phyloP scores from a whole-genome alignment of 1,140 invertebrate species.

The Polyergus mexicanus region DNA sequence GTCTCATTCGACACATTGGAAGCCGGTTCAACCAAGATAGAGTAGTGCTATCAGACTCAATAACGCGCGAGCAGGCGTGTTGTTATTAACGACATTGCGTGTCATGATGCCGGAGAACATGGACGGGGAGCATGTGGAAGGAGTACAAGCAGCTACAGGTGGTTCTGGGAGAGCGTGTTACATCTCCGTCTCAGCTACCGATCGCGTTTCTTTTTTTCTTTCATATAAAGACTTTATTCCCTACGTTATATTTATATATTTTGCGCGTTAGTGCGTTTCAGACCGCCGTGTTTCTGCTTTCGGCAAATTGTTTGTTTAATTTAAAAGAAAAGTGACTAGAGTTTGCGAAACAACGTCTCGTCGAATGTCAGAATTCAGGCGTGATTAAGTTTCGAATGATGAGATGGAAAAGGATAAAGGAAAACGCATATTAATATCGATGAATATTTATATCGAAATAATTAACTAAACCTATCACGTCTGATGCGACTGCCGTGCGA shows the following conservation, averaged over 20 bases:
- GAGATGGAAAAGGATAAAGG: background rate
- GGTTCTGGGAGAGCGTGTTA: slow-evolving; percentile 65
- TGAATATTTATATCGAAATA: slow-evolving; percentile 28
- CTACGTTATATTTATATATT: background rate
- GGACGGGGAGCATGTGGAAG: slow-evolving; percentile 52
- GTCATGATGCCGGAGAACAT: slow-evolving; percentile 53
- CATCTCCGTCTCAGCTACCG: slow-evolving; percentile 51
- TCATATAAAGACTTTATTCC: slow-evolving; percentile 23
- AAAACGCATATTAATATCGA: background rate
- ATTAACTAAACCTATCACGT: slow-evolving; percentile 1
- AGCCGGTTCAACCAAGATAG: slow-evolving; percentile 43
- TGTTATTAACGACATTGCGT: slow-evolving; percentile 77
- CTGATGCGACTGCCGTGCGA: background rate
- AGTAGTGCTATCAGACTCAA: slow-evolving; percentile 44
- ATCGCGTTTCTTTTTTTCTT: slow-evolving; percentile 38
- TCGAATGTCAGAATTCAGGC: background rate
- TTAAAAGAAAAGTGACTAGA: background rate
- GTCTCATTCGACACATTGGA: slow-evolving; percentile 41
- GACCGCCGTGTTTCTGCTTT: background rate
- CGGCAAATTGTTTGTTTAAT: background rate
- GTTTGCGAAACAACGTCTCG: background rate
- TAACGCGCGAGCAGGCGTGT: slow-evolving; percentile 59
- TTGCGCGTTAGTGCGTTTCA: background rate
- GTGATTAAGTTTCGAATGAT: background rate
- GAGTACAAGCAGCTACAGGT: slow-evolving; percentile 70